These are phyloP conservation scores for Chymomyza fuscimana DNA, from an alignment of 2,888 invertebrate genomes.

Conservation along the genomic window DNA sequence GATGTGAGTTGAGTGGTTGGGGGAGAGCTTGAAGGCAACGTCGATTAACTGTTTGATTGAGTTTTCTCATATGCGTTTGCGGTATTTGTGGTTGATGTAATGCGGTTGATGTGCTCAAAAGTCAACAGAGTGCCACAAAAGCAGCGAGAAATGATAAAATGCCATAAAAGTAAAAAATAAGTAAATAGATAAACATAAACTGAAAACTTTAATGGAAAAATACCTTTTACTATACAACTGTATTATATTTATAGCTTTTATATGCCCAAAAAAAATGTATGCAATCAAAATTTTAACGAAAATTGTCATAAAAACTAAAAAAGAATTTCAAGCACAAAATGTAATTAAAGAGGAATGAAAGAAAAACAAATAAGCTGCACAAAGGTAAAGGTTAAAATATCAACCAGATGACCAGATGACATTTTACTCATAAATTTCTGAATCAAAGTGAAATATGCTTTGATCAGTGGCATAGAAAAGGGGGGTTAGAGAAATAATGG, in stretches of 20 bases:
- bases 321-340: conserved; percentile 20
- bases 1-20: not conserved
- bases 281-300: conserved; percentile 39
- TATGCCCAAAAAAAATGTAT: not conserved
- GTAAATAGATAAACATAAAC: not conserved
- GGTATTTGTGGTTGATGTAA: conserved; percentile 63
- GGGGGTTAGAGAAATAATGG: too few species aligned
- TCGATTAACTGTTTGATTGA: conserved; percentile 71
- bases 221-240: conserved; percentile 36
- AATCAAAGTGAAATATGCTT: conserved; percentile 55
- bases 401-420: conserved; percentile 42
- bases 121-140: conserved; percentile 51
- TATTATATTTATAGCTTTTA: not conserved
- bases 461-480: too few species aligned
- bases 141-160: conserved; percentile 17
- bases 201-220: conserved; percentile 56
- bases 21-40: conserved; percentile 34
- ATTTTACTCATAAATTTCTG: conserved; percentile 74
- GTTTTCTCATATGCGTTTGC: conserved; percentile 52
- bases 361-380: not conserved
- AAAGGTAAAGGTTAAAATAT: conserved; percentile 35
- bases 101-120: conserved; percentile 56
- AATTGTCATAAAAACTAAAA: conserved; percentile 13
- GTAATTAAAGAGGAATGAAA: conserved; percentile 34
- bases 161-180: not conserved